Base-by-base conservation (phyloP, 2,797 vertebrate genomes). In the Crocodylus rhombifer region DNA sequence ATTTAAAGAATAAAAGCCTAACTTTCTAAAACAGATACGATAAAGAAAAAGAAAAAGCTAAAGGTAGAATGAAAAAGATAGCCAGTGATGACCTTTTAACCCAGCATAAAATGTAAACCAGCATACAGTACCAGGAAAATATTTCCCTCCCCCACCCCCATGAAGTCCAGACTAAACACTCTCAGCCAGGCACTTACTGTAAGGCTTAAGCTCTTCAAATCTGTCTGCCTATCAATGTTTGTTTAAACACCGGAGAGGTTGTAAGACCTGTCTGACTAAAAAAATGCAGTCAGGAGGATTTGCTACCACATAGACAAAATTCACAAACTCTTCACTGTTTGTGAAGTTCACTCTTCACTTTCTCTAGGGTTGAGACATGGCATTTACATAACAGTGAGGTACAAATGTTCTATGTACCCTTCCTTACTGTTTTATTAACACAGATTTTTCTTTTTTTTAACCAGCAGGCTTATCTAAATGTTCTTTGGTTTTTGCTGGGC, bases 11-110 rank as follows among this genome's bases (percentile, higher is more conserved):
- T 30, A 67, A 77, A 89, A 71, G 0, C 0, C 14, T 84, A 91
- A 84, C 78, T 92, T 88, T 77, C 23, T 7, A 1, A 80, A 89
- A 84, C 58, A 91, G 80, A 90, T 7, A 79, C 26, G 4, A 28
- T 4, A 92, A 91, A 87, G 71, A 88, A 92, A 91, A 77, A n/a
- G 25, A 79, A 71, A 42, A 36, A 71, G 18, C n/a, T 33, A 57
- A 63, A 51, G 16, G 80, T 8, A 89, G 79, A 94, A 84, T 25
- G 9, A 84, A 83, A 93, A 85, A 71, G 8, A 81, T 0, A 80
- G 56, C 9, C 42, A 58, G 76, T 86, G 89, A 28, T 2, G 88
- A 92, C 15, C 80, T 92, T 55, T 90, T 84, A 89, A 64, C 14
- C 80, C 18, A 61, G 21, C 11, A 63, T 14, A 36, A 56, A 33